Base-by-base conservation (phyloP, 2,797 vertebrate genomes). In the Harpagifer antarcticus region DNA sequence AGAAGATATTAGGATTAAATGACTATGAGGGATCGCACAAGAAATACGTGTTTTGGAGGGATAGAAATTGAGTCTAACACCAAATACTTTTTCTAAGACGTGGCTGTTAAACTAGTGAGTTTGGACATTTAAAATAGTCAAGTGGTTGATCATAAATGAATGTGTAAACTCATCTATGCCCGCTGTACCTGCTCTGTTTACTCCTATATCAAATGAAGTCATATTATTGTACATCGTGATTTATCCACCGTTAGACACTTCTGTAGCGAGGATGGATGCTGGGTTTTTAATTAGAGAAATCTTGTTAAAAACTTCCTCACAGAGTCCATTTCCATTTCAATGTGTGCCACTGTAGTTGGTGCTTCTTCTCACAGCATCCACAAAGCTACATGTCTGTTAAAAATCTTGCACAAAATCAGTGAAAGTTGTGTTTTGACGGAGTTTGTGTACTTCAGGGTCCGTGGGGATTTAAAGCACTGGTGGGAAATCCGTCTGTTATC, bases 401-500 rank as follows among this genome's bases (percentile, higher is more conserved):
- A 44, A 44, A 84, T 84, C 74, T 86, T 78, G 78, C 55, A 63
- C 65, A 72, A 42, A 75, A 56, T 78, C 45, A 43, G 57, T 64
- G 27, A 58, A 78, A 48, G 74, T 57, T 70, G 81, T 1, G 9
- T 79, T 50, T 58, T 48, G 65, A 23, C 31, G 14, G 54, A 66
- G 37, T 65, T 5, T 62, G 45, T 45, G 16, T 45, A 55, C 54
- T 55, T 77, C 54, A 42, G 37, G 9, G 66, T 76, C 56, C 59
- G 37, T 49, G 64, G 17, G 48, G 48, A 78, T 81, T 88, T 77
- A 64, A 74, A 74, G 78, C 77, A 19, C n/a, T 27, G 48, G 16
- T 45, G 50, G 3, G 40, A 42, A 44, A 37, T 58, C 42, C 47
- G 20, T 33, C 33, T 62, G 52, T 71, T 31, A 10, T 62, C 20